Percentiles rank a stretch among this genome's conserved stretches.
Evolutionary conservation across 1,140 invertebrate species (phyloP).

Genomic region (Drosophila simulans): DNA sequence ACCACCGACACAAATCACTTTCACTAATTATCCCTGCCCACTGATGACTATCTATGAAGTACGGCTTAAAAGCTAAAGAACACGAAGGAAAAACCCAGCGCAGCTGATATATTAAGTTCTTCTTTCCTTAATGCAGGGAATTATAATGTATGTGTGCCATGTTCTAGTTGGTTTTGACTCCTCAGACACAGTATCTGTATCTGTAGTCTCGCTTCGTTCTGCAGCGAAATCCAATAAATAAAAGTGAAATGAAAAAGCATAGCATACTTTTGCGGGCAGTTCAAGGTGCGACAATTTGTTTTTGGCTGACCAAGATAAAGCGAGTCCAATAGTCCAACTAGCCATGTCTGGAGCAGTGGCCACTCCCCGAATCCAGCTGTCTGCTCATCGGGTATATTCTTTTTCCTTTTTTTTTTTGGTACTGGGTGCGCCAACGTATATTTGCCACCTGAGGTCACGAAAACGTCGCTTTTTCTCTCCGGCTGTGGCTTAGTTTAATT

Average conservation of each 20-base stretch:
- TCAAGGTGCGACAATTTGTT: constrained; percentile 50
- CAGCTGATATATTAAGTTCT: constrained; percentile 2
- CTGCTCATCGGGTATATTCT: constrained; percentile 39
- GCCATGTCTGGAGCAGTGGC: constrained; percentile 31
- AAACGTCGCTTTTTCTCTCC: constrained; percentile 5
- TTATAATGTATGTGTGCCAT: not conserved
- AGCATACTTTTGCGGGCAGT: constrained; percentile 55
- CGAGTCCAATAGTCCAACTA: constrained; percentile 45
- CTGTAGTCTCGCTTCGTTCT: not conserved
- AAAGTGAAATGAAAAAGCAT: constrained; percentile 37
- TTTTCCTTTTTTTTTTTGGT: not conserved
- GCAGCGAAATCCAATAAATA: constrained; percentile 4
- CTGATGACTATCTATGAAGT: constrained; percentile 12
- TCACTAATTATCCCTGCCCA: constrained; percentile 71
- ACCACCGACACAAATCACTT: constrained; percentile 69
- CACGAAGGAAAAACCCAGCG: constrained; percentile 36
- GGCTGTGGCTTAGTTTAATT: constrained; percentile 71
- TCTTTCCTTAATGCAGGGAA: not conserved
- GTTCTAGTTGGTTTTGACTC: not conserved
- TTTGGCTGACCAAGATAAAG: constrained; percentile 56
- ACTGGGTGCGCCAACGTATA: constrained; percentile 57
- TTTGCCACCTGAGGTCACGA: constrained; percentile 69
- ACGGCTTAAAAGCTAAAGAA: constrained; percentile 24
- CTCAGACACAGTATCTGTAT: too few relatives aligned
- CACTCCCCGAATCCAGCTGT: constrained; percentile 21